Conservation (phyloP, 2,113 vertebrate species). For the cattle (Bos taurus) region DNA sequence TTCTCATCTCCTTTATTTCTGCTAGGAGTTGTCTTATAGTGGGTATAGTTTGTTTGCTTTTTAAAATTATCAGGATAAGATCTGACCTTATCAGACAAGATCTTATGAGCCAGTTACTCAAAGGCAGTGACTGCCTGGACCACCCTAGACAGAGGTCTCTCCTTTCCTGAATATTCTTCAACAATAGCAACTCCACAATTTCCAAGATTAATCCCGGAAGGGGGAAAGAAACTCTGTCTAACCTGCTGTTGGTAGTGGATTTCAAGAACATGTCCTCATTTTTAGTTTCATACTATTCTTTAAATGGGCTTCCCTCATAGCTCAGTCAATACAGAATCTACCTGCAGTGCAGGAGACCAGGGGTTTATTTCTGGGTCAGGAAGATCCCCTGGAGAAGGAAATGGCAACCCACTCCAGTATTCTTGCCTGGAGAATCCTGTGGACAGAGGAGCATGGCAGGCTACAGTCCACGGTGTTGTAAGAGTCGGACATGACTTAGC, state of each 20-base stretch:
- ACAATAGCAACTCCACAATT: neutral
- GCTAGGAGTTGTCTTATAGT: neutral
- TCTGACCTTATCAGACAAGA: neutral
- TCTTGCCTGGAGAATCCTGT: neutral
- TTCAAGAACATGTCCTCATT: neutral
- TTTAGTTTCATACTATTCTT: neutral
- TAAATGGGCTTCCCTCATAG: neutral
- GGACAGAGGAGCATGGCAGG: neutral
- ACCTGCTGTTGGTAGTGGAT: neutral
- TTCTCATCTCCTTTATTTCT: slow-evolving; percentile 22
- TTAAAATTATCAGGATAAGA: slow-evolving; percentile 21
- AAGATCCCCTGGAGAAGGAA: neutral
- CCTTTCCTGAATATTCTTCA: neutral
- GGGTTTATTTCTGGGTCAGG: neutral
- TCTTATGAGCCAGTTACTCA: neutral
- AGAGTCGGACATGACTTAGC: neutral
- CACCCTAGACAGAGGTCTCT: neutral
- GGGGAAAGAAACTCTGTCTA: neutral
- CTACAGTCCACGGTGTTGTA: neutral
- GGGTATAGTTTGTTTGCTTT: slow-evolving; percentile 10
- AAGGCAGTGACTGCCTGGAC: neutral
- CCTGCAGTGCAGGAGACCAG: neutral
- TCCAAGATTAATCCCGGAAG: neutral
- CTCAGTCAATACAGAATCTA: neutral
- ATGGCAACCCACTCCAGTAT: neutral